These are phyloP conservation scores for Amphimedon queenslandica DNA, from an alignment of 37 sponge, comb jelly and placozoan genomes.

Conservation along the genomic window DNA sequence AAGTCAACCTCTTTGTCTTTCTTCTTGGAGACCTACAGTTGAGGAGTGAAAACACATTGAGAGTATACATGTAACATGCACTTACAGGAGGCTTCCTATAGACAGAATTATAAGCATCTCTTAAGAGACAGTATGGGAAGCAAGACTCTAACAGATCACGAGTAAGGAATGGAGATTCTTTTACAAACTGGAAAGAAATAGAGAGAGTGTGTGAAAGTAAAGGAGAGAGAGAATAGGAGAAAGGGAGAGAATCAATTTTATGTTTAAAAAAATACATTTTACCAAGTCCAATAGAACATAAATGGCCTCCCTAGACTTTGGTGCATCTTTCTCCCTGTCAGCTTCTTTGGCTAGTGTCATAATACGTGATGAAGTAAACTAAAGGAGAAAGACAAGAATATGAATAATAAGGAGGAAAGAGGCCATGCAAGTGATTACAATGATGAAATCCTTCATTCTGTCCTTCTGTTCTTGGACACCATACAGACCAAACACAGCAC, in stretches of 20 bases:
- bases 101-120: constrained; percentile 80
- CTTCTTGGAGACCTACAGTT: background rate
- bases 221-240: background rate
- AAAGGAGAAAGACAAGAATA: background rate
- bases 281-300: constrained; percentile 80
- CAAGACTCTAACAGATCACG: constrained; percentile 83
- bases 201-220: too few species aligned
- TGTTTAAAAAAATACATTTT: background rate
- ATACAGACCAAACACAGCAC: constrained; percentile 66
- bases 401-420: background rate
- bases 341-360: constrained; percentile 79
- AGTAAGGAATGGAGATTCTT: constrained; percentile 83
- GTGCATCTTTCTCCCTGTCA: constrained; percentile 77
- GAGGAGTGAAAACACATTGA: background rate
- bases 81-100: constrained; percentile 23
- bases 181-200: constrained; percentile 60
- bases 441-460: constrained; percentile 82
- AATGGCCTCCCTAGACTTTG: constrained; percentile 70
- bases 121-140: constrained; percentile 87
- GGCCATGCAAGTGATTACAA: constrained; percentile 25
- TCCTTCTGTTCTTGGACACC: constrained; percentile 58
- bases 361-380: constrained; percentile 78
- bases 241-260: background rate
- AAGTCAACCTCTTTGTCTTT: constrained; percentile 5
- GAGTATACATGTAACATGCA: background rate